Evolutionary conservation across 1,140 invertebrate species (phyloP), one percentile per base, ranked within the genome.

Genomic region (Akabosia matsudoensis): DNA sequence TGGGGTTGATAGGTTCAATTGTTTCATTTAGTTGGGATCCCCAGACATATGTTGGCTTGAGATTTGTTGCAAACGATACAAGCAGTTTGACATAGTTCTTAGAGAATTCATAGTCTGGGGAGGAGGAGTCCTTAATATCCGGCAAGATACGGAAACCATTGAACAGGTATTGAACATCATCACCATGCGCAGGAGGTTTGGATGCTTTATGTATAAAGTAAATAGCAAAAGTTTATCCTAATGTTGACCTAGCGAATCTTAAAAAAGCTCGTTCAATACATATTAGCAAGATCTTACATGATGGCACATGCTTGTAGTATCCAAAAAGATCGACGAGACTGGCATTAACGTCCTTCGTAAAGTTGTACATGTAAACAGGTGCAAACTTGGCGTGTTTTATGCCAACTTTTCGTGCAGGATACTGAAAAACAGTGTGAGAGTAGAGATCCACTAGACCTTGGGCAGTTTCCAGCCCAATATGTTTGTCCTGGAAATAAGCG

Each of bases 401-500:
- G 4, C 54, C 54, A 56, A 56, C 54, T 22, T 56, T 56, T 31
- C 67, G 30, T 14, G 51, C 45, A 52, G 61, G 52, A 13, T 72
- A 52, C 22, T 56, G 26, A 33, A 76, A 76, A 1, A 18, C 10
- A 16, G 26, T 16, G n/a, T 76, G 56, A 0, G 67, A 71, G 31
- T 54, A 72, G 0, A 72, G n/a, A 16, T 76, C 26, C 0, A n/a
- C 28, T 18, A 33, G 52, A 28, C 0, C 22, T 16, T 67, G 30
- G 31, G 0, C 70, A 26, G 22, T 73, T 2, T 72, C 70, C 33
- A 45, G 34, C 10, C 33, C 16, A 13, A 72, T 37, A 3, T 3
- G 18, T 37, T 72, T 72, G 2, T 3, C 70, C 28, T 34, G 7
- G 3, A n/a, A 76, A 56, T 52, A 71, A 76, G 33, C 70, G 70